Percentiles rank a stretch among this genome's conserved stretches.
Conservation (phyloP, 2,113 vertebrate species). For the Malurus melanocephalus region DNA sequence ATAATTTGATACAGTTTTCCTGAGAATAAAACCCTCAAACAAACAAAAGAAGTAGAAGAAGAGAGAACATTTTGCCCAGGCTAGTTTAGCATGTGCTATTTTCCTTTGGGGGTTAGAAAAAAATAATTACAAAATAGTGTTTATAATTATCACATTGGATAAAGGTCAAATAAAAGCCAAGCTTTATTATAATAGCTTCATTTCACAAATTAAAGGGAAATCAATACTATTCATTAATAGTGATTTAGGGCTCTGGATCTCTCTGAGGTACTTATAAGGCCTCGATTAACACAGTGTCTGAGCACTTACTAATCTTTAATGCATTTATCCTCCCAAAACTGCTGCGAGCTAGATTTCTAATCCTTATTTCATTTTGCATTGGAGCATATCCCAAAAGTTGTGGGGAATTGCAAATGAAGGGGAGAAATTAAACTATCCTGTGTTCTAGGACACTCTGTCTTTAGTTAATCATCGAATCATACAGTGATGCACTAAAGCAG, state of each 20-base stretch:
- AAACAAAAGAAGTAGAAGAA: neutral
- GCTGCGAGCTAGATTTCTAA: neutral
- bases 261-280: slow-evolving; percentile 2
- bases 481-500: neutral
- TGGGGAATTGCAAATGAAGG: neutral
- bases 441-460: neutral
- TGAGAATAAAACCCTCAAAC: neutral
- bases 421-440: neutral
- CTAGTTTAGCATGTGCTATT: neutral
- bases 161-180: slow-evolving; percentile 41
- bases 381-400: slow-evolving; percentile 1
- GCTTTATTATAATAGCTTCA: slow-evolving; percentile 41
- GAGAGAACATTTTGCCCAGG: neutral
- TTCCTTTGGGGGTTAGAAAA: slow-evolving; percentile 16
- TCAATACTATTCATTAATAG: slow-evolving; percentile 49
- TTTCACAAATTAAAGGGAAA: slow-evolving; percentile 41
- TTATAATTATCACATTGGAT: slow-evolving; percentile 24
- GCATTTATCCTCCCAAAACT: slow-evolving; percentile 17
- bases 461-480: neutral
- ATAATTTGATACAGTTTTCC: neutral
- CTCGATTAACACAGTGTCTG: neutral
- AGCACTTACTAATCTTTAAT: slow-evolving; percentile 31
- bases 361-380: slow-evolving; percentile 25
- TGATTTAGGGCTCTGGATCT: slow-evolving; percentile 25
- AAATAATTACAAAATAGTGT: slow-evolving; percentile 29